Conservation (phyloP, 2,888 invertebrate species). For the Zygogramma bicolorata region DNA sequence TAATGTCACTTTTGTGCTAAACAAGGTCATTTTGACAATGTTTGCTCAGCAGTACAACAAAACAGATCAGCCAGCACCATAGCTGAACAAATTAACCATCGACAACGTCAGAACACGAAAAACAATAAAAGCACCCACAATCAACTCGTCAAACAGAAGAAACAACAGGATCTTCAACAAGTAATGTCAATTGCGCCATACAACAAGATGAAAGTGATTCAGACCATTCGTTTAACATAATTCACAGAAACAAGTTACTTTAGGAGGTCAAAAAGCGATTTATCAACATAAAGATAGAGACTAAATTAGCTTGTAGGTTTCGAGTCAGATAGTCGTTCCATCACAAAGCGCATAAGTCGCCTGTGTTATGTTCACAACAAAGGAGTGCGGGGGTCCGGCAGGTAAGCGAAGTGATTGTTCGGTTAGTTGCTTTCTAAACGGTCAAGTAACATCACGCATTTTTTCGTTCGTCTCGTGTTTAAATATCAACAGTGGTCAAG, state of each 20-base stretch:
- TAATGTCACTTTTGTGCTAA: conserved; percentile 29
- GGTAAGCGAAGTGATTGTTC: too few relatives aligned
- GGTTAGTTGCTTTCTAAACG: too few relatives aligned
- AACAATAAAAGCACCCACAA: neutral
- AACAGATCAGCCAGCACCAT: neutral
- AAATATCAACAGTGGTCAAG: too few relatives aligned
- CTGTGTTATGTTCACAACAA: too few relatives aligned
- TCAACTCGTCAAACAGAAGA: neutral
- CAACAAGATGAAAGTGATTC: conserved; percentile 9
- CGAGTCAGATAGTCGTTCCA: too few relatives aligned
- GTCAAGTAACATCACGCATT: too few relatives aligned
- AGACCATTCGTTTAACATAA: conserved; percentile 14
- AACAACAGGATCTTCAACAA: neutral
- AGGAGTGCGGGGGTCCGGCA: too few relatives aligned
- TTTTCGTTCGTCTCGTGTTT: too few relatives aligned
- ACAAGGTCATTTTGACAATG: conserved; percentile 34
- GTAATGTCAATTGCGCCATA: conserved; percentile 12
- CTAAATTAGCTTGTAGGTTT: too few relatives aligned
- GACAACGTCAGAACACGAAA: neutral
- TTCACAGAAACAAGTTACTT: neutral
- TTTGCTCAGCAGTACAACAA: conserved; percentile 21
- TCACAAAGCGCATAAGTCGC: too few relatives aligned
- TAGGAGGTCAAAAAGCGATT: too few relatives aligned
- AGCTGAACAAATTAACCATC: neutral
- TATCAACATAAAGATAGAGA: too few relatives aligned